Conservation (phyloP, 1,140 invertebrate genomes). For the Drosophila murphyi region DNA sequence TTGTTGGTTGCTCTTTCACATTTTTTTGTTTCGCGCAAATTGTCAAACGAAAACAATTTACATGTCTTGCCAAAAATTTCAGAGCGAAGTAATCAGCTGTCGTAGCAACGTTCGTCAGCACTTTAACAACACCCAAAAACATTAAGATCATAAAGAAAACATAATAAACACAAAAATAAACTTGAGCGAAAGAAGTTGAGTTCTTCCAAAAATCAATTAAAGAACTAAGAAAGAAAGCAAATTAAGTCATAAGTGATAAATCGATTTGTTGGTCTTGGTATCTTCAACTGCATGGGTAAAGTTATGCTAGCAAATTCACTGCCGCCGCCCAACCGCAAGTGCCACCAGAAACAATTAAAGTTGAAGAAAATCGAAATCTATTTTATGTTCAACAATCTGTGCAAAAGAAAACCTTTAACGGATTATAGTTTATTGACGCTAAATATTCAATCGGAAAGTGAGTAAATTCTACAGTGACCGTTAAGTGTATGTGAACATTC, state of each 20-base stretch:
- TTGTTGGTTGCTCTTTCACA: slow-evolving; percentile 27
- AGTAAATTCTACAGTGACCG: slow-evolving; percentile 38
- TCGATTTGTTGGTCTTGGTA: slow-evolving; percentile 45
- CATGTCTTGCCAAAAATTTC: slow-evolving; percentile 77
- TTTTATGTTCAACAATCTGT: slow-evolving; percentile 83
- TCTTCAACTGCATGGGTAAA: slow-evolving; percentile 76
- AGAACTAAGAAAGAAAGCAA: slow-evolving; percentile 8
- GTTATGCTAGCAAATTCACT: slow-evolving; percentile 80
- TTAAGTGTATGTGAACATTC: slow-evolving; percentile 13
- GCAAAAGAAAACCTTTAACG: slow-evolving; percentile 79
- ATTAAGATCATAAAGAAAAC: slow-evolving; percentile 19
- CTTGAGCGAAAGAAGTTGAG: slow-evolving; percentile 10
- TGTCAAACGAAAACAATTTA: slow-evolving; percentile 62
- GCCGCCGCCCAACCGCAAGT: slow-evolving; percentile 63
- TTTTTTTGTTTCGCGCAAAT: slow-evolving; percentile 45
- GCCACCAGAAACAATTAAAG: slow-evolving; percentile 73
- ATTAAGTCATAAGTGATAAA: slow-evolving; percentile 4
- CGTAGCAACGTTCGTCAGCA: slow-evolving; percentile 50
- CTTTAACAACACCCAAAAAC: slow-evolving; percentile 45
- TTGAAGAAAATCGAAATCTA: slow-evolving; percentile 77
- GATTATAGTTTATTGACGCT: slow-evolving; percentile 71
- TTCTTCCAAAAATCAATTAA: slow-evolving; percentile 12
- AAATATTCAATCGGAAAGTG: slow-evolving; percentile 57
- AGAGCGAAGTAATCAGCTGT: slow-evolving; percentile 60
- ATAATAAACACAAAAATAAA: slow-evolving; percentile 10